Base-by-base conservation (phyloP, 2,888 invertebrate species). In the Blomia tropicalis region DNA sequence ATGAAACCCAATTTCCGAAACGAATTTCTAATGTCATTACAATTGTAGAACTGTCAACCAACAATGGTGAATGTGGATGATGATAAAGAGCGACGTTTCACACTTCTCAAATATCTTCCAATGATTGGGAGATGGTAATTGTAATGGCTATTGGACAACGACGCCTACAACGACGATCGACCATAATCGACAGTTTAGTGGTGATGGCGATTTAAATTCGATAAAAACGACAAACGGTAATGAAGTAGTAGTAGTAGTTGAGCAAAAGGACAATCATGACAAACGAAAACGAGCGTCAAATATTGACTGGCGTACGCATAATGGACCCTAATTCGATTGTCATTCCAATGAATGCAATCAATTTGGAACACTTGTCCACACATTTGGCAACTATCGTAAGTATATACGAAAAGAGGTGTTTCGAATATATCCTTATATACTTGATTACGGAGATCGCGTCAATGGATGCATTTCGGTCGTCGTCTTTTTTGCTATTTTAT, bases 81-180 rank as follows among this genome's bases (percentile, higher is more conserved):
- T n/a, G n/a, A n/a, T n/a, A n/a, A n/a, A n/a, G n/a, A n/a, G n/a
- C n/a, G n/a, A n/a, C n/a, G n/a, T n/a, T n/a, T n/a, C n/a, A n/a
- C n/a, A n/a, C n/a, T 36, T 36, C 7, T 36, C 36, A 17, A 36
- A 17, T 7, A 17, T 7, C 17, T 36, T 36, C 36, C n/a, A n/a
- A n/a, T n/a, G n/a, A n/a, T n/a, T n/a, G n/a, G n/a, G n/a, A n/a
- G n/a, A n/a, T n/a, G n/a, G n/a, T n/a, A n/a, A n/a, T n/a, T n/a
- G n/a, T n/a, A n/a, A 41, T 47, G 51, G 51, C 51, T n/a, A 47
- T 47, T 47, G 7, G 51, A 47, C n/a, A n/a, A n/a, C n/a, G n/a
- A n/a, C n/a, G n/a, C n/a, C 7, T 47, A 7, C 22, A 47, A 11
- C n/a, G 7, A n/a, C 51, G 23, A 47, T 47, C 51, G 51, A 47